Percentiles rank a stretch among this genome's conserved stretches.
phyloP scores from a whole-genome alignment of 2,113 vertebrate species.

The Mormyrus iriodes region DNA sequence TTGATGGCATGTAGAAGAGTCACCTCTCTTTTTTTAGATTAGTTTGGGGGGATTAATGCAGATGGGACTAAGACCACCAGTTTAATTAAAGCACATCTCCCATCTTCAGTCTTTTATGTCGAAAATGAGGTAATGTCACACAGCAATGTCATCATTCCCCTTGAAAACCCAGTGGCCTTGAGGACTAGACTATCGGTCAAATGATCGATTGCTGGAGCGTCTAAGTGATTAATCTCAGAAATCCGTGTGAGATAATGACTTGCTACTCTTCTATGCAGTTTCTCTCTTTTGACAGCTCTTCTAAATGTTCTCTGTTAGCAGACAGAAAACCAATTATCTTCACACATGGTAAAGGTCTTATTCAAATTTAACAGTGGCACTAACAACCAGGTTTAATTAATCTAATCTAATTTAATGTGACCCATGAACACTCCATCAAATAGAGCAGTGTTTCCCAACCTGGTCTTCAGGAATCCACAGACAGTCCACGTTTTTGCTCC shows the following conservation, averaged over 20 bases:
- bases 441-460: not conserved
- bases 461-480: not conserved
- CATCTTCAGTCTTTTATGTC: constrained; percentile 23
- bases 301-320: not conserved
- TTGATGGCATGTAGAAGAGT: constrained; percentile 16
- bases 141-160: not conserved
- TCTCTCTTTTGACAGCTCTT: not conserved
- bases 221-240: constrained; percentile 5
- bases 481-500: not conserved
- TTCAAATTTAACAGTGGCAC: not conserved
- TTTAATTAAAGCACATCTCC: constrained; percentile 50
- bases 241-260: not conserved
- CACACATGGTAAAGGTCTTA: not conserved
- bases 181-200: not conserved
- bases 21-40: constrained; percentile 48
- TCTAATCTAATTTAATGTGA: not conserved
- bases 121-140: not conserved
- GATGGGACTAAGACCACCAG: constrained; percentile 39
- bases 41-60: constrained; percentile 48
- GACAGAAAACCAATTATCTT: not conserved
- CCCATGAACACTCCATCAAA: not conserved
- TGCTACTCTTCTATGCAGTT: not conserved
- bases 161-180: not conserved
- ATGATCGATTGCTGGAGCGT: not conserved
- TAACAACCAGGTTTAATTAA: not conserved